phyloP scores from a whole-genome alignment of 2,113 vertebrate genomes.

The Bujurquina vittata region DNA sequence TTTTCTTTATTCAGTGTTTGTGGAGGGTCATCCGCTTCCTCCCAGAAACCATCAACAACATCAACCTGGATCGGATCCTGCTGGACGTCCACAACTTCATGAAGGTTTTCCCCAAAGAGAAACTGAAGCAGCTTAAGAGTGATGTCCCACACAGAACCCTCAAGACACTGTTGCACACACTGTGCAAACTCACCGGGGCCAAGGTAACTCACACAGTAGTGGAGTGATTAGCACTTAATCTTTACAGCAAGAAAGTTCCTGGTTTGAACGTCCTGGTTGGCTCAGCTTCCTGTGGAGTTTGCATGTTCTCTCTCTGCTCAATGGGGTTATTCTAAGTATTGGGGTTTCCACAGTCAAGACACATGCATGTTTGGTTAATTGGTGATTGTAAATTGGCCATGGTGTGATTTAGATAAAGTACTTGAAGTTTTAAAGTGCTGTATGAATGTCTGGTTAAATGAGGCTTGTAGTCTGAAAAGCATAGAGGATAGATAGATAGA shows the following conservation, averaged over 20 bases:
- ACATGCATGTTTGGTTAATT: no score
- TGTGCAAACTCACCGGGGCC: slow-evolving; percentile 93
- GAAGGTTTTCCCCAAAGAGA: slow-evolving; percentile 98
- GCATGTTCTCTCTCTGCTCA: background rate
- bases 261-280: background rate
- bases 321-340: no score
- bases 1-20: slow-evolving; percentile 86
- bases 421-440: background rate
- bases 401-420: no score
- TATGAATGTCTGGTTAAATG: background rate
- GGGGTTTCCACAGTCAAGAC: no score
- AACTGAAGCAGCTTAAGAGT: slow-evolving; percentile 94
- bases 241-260: background rate
- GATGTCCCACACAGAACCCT: slow-evolving; percentile 94
- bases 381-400: no score
- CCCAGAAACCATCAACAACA: slow-evolving; percentile 90
- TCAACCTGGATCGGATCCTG: slow-evolving; percentile 95
- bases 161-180: slow-evolving; percentile 93
- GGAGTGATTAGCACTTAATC: background rate
- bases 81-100: slow-evolving; percentile 97
- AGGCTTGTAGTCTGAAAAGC: background rate
- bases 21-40: slow-evolving; percentile 98
- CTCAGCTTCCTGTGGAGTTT: background rate
- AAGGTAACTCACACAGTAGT: slow-evolving; percentile 80
- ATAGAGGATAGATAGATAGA: no score